Evolutionary conservation across 2,888 invertebrate genomes (phyloP).

Genomic region (Dromius quadrimaculatus): DNA sequence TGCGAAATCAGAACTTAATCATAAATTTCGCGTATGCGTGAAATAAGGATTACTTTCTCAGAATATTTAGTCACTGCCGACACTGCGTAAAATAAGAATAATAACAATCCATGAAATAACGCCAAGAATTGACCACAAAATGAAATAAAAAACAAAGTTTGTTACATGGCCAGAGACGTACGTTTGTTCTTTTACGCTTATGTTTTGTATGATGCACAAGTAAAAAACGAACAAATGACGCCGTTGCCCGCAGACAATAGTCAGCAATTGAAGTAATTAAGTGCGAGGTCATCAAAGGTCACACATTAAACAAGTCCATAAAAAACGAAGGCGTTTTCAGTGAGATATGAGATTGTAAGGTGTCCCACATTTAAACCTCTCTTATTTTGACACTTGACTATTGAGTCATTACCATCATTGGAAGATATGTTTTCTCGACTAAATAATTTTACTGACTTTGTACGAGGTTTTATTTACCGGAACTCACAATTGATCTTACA

Average conservation of each 20-base stretch:
- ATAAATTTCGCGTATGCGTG: too few relatives aligned
- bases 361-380: not conserved
- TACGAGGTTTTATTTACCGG: too few relatives aligned
- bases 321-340: conserved; percentile 23
- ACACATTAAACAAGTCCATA: conserved; percentile 21
- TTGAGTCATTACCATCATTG: too few relatives aligned
- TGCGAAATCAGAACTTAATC: too few relatives aligned
- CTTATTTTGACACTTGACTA: not conserved
- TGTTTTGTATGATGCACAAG: not conserved
- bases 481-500: too few relatives aligned
- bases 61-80: not conserved
- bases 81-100: conserved; percentile 6
- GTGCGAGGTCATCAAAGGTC: conserved; percentile 38
- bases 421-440: too few relatives aligned
- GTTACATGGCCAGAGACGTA: not conserved
- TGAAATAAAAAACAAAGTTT: conserved; percentile 15
- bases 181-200: too few relatives aligned
- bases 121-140: conserved; percentile 23
- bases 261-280: conserved; percentile 48
- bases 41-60: not conserved
- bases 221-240: conserved; percentile 38
- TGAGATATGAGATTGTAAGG: conserved; percentile 18
- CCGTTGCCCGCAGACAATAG: conserved; percentile 38
- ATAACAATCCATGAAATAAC: conserved; percentile 22
- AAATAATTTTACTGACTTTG: too few relatives aligned